Evolutionary conservation across 2,888 invertebrate genomes (phyloP).

Genomic region (Lochmaea capreae): DNA sequence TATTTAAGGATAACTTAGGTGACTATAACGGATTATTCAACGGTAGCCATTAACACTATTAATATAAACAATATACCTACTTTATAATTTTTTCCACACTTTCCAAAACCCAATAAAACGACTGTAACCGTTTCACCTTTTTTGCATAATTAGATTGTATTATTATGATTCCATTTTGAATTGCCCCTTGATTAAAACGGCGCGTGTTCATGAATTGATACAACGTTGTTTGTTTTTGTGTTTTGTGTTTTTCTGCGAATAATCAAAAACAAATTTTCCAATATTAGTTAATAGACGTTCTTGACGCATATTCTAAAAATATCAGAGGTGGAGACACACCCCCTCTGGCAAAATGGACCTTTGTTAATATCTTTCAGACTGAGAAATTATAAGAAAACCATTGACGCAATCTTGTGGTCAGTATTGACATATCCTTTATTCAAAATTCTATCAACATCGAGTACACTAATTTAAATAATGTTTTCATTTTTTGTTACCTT

Average conservation of each 20-base stretch:
- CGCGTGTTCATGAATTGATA: neutral
- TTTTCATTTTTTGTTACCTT: too few species aligned
- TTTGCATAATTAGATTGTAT: neutral
- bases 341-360: neutral
- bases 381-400: neutral
- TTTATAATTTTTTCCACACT: neutral
- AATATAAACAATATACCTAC: neutral
- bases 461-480: too few species aligned
- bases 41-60: too few species aligned
- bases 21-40: too few species aligned
- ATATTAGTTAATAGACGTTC: neutral
- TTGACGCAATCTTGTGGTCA: too few species aligned
- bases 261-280: conserved; percentile 1
- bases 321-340: neutral
- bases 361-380: neutral
- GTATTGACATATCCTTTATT: too few species aligned
- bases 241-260: too few species aligned
- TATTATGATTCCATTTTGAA: neutral
- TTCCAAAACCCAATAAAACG: neutral
- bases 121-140: neutral
- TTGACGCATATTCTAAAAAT: neutral
- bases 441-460: too few species aligned
- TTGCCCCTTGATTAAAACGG: neutral
- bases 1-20: too few species aligned
- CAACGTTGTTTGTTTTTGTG: conserved; percentile 1